Base-by-base conservation (phyloP, 2,797 vertebrate species). In the Astyanax mexicanus region DNA sequence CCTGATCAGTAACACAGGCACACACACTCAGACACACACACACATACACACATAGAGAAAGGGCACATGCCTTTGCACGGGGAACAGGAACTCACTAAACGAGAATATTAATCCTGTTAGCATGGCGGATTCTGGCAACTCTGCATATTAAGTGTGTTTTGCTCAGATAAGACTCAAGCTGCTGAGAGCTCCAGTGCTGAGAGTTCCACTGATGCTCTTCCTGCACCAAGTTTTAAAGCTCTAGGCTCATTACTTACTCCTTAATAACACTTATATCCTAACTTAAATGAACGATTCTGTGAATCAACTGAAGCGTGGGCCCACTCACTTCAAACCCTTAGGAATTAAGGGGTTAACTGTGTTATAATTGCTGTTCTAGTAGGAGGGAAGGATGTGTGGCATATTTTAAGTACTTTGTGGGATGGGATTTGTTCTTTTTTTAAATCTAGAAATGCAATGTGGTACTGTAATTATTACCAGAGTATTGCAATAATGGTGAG, bases 71-170 rank as follows among this genome's bases (percentile, higher is more conserved):
- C 23, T 66, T 47, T 29, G 62, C 23, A 47, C 47, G 11, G 3
- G 3, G 21, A 66, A 15, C 3, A 35, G 58, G n/a, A 38, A 23
- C 10, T 2, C 32, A 3, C 55, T 45, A 65, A 65, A 25, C 10
- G n/a, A 44, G 44, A 49, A 35, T 32, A 67, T 67, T n/a, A 67
- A 67, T 49, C 44, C 27, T 4, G 25, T 67, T 67, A 67, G 44
- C n/a, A 32, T 32, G 27, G 42, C 1, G 44, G 42, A 35, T 32
- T 49, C 42, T 49, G 27, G 25, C 12, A 25, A 47, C 64, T 32
- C 44, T 21, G 64, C 17, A 47, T 49, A 49, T n/a, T 66, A 66
- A 32, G 32, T 7, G 5, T 60, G 57, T 60, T 60, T 38, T 61
- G 58, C n/a, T 60, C 42, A 47, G 64, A 66, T 47, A 47, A 17